A percentile compares a stretch with the other conserved stretches of the same genome.
These are phyloP conservation scores for Myotis planiceps DNA, from an alignment of 2,797 vertebrate species.

Conservation along the genomic window DNA sequence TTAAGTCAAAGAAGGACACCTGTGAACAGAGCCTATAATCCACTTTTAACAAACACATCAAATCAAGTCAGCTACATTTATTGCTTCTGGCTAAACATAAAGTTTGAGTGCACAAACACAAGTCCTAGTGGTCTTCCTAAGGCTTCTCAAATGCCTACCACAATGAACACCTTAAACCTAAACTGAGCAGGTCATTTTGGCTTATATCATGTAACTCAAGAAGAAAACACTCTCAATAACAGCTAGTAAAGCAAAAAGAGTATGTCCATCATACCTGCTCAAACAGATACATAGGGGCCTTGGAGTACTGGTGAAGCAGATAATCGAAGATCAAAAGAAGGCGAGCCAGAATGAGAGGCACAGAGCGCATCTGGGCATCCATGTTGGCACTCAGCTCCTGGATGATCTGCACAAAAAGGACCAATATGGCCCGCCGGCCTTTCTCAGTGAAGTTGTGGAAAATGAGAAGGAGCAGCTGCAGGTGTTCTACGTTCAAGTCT, in stretches of 20 bases:
- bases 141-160: neutral
- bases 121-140: neutral
- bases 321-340: constrained; percentile 97
- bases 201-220: neutral
- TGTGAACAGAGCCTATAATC: neutral
- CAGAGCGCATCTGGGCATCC: constrained; percentile 92
- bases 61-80: neutral
- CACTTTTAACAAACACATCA: neutral
- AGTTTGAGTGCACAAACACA: neutral
- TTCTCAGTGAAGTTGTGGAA: constrained; percentile 97
- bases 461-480: constrained; percentile 96
- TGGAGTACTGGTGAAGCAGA: constrained; percentile 96
- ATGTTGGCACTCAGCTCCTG: constrained; percentile 92
- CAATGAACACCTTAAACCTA: neutral
- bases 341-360: constrained; percentile 94
- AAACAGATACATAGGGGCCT: constrained; percentile 94
- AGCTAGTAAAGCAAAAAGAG: neutral
- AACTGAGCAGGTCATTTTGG: neutral
- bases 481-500: constrained; percentile 97
- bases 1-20: neutral
- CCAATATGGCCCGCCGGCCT: constrained; percentile 91
- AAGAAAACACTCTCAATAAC: neutral
- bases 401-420: constrained; percentile 93
- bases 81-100: neutral
- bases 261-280: constrained; percentile 91